phyloP scores from a whole-genome alignment of 2,888 invertebrate species.

The Pherbina coryleti region DNA sequence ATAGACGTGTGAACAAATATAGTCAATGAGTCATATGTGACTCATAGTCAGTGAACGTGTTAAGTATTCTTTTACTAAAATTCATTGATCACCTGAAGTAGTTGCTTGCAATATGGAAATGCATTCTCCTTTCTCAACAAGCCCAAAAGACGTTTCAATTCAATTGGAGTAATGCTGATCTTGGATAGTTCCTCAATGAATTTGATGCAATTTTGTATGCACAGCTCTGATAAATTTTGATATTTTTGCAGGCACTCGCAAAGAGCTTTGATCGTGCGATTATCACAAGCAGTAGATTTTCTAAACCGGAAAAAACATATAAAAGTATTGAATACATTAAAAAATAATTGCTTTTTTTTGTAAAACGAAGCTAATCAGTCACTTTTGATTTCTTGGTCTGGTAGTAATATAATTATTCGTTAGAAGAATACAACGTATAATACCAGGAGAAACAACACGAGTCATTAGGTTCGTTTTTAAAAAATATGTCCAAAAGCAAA shows the following conservation, averaged over 20 bases:
- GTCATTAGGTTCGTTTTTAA: background rate
- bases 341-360: background rate
- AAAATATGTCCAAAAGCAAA: background rate
- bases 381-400: too few relatives aligned
- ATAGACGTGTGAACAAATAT: too few relatives aligned
- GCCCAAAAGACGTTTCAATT: conserved; percentile 73
- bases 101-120: conserved; percentile 64
- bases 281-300: conserved; percentile 72
- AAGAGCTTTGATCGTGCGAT: conserved; percentile 70
- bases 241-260: conserved; percentile 69
- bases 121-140: conserved; percentile 61
- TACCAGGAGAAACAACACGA: background rate
- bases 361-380: background rate
- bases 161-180: conserved; percentile 72
- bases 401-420: background rate
- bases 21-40: too few relatives aligned
- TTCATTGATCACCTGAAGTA: conserved; percentile 60
- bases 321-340: background rate
- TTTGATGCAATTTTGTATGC: conserved; percentile 72
- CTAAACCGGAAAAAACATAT: conserved; percentile 61
- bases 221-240: conserved; percentile 67
- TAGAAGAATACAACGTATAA: too few relatives aligned
- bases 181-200: conserved; percentile 73
- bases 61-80: too few relatives aligned
- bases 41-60: too few relatives aligned